Evolutionary conservation across 2,113 vertebrate genomes (phyloP), one percentile per base, ranked within the genome.

Genomic region (Eira barbara): DNA sequence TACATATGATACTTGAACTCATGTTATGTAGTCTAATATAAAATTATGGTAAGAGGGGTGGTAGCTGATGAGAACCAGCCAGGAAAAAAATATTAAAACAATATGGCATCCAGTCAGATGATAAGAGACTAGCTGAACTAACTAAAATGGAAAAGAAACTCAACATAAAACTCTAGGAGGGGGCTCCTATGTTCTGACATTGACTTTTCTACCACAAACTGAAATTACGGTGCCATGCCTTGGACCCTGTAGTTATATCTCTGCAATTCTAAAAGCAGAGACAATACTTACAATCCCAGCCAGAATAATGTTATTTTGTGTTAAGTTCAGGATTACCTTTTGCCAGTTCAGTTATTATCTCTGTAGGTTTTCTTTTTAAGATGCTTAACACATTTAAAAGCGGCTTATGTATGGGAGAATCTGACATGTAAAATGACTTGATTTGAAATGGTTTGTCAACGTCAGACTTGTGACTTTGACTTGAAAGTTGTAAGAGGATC

Each of bases 381-480:
- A 78, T n/a, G 29, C 4, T 78, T 76, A 87, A 78, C 29, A 59
- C 29, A 61, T 59, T 83, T 59, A 49, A 95, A 65, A 92, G 15
- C 87, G 91, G 74, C 34, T 45, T 42, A 84, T 84, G 3, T 65
- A 47, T 1, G 88, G 7, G 69, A 89, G 71, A 95, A 79, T 83
- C 63, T 95, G 65, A 74, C 20, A 27, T 73, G 71, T 74, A 55
- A 95, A 63, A 78, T 3, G 0, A 93, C 73, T 97, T 91, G 88
- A 85, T 89, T 94, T 96, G 85, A 86, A 89, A 88, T 85, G 55
- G 78, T 91, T 86, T 74, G 79, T 94, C 91, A 89, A 49, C 45
- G 84, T 82, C 78, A 91, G 59, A 87, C 55, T 82, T 86, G 65
- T 89, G 87, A 95, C 52, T 96, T 83, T 90, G 79, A 92, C n/a